Evolutionary conservation across 2,113 vertebrate species (phyloP).

Genomic region (Naja naja): DNA sequence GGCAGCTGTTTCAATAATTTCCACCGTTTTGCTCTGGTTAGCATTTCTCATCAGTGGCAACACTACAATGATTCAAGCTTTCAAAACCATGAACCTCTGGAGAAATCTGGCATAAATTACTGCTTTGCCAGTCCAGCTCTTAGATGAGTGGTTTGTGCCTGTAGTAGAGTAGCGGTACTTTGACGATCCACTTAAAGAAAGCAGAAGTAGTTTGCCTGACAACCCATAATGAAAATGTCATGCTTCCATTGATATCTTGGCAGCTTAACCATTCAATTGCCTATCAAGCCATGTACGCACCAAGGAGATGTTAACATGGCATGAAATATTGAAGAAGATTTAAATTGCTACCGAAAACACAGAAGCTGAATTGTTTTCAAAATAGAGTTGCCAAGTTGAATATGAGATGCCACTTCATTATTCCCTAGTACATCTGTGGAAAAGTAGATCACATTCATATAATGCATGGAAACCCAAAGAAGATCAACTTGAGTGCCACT

Average conservation of each 20-base stretch:
- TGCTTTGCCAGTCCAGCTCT: constrained; percentile 19
- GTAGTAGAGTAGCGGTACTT: constrained; percentile 34
- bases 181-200: constrained; percentile 39
- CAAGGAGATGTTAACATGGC: constrained; percentile 39
- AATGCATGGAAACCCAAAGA: background rate
- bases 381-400: constrained; percentile 37
- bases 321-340: constrained; percentile 45
- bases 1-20: constrained; percentile 45
- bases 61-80: constrained; percentile 24
- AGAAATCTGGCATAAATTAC: constrained; percentile 49
- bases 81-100: constrained; percentile 42
- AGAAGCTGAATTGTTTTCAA: constrained; percentile 21
- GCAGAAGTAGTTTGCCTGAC: constrained; percentile 29
- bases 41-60: constrained; percentile 41
- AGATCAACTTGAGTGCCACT: background rate
- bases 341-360: constrained; percentile 46
- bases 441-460: background rate
- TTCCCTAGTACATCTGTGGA: background rate
- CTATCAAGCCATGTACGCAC: constrained; percentile 9
- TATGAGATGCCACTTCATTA: constrained; percentile 35
- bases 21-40: constrained; percentile 27
- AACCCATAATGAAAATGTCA: constrained; percentile 47
- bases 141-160: constrained; percentile 35
- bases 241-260: background rate
- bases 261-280: constrained; percentile 31